phyloP scores from a whole-genome alignment of 2,113 vertebrate genomes.

The Campylomormyrus numenius region DNA sequence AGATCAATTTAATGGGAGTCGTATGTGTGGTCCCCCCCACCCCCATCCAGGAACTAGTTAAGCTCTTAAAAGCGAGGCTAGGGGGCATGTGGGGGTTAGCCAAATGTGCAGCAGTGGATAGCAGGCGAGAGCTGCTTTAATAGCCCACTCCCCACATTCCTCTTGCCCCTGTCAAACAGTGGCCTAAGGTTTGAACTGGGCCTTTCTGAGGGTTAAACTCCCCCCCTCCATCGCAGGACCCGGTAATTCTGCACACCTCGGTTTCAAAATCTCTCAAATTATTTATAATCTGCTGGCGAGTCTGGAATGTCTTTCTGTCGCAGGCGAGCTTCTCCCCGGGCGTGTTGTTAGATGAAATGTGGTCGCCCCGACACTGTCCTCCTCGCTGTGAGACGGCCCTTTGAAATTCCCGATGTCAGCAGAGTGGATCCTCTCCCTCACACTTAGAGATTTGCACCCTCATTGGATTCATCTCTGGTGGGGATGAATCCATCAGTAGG shows the following conservation, averaged over 20 bases:
- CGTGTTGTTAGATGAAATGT: neutral
- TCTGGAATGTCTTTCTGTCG: neutral
- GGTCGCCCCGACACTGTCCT: neutral
- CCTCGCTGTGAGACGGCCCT: neutral
- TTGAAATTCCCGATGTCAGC: neutral
- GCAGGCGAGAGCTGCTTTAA: slow-evolving; percentile 48
- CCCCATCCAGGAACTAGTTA: slow-evolving; percentile 51
- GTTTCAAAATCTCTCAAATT: neutral
- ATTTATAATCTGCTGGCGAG: neutral
- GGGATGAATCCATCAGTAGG: neutral
- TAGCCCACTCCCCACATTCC: slow-evolving; percentile 43
- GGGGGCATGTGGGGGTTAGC: slow-evolving; percentile 43
- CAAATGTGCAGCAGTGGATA: slow-evolving; percentile 44
- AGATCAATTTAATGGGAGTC: slow-evolving; percentile 46
- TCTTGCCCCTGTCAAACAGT: slow-evolving; percentile 46
- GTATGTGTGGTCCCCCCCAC: slow-evolving; percentile 44
- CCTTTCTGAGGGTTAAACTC: slow-evolving; percentile 32
- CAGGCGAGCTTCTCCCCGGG: neutral
- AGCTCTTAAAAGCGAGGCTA: slow-evolving; percentile 56
- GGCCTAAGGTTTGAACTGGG: slow-evolving; percentile 38
- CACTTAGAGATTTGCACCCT: neutral
- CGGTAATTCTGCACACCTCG: neutral
- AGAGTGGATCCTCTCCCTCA: neutral
- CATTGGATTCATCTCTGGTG: neutral
- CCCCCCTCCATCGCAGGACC: slow-evolving; percentile 19